Conservation (phyloP, 2,113 vertebrate species). For the Ascaphus truei region DNA sequence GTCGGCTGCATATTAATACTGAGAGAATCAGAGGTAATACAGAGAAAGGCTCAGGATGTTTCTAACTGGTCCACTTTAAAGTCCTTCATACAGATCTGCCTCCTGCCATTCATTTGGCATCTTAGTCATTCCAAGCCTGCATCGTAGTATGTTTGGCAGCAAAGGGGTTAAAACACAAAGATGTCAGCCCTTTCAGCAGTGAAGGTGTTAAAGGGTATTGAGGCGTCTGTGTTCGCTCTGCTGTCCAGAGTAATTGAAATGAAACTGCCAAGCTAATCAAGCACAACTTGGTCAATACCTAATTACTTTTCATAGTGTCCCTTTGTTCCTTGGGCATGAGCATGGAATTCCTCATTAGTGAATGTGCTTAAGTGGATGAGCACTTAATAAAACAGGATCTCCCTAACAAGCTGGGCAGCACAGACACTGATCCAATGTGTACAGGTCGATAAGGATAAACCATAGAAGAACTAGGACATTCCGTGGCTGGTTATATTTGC, state of each 20-base stretch:
- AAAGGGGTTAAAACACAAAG: no score
- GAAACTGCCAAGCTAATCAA: slow-evolving; percentile 9
- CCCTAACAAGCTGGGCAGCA: not conserved
- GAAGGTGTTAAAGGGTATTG: not conserved
- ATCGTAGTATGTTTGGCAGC: no score
- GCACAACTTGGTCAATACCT: slow-evolving; percentile 25
- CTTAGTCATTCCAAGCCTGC: no score
- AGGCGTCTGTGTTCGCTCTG: not conserved
- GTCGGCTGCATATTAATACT: no score
- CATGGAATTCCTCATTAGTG: slow-evolving; percentile 4
- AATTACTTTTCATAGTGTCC: slow-evolving; percentile 20
- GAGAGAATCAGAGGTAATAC: no score
- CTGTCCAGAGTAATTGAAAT: slow-evolving; percentile 5
- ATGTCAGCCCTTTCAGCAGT: no score
- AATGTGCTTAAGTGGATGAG: slow-evolving; percentile 13
- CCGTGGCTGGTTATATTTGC: not conserved
- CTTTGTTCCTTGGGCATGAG: slow-evolving; percentile 11
- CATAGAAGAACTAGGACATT: not conserved
- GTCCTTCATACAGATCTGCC: no score
- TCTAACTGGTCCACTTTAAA: no score
- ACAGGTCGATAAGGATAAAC: not conserved
- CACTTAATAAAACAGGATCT: slow-evolving; percentile 10
- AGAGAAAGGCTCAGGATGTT: no score
- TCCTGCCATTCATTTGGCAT: no score
- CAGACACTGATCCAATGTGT: not conserved